Base-by-base conservation (phyloP, 2,113 vertebrate species). In the Mobula hypostoma region DNA sequence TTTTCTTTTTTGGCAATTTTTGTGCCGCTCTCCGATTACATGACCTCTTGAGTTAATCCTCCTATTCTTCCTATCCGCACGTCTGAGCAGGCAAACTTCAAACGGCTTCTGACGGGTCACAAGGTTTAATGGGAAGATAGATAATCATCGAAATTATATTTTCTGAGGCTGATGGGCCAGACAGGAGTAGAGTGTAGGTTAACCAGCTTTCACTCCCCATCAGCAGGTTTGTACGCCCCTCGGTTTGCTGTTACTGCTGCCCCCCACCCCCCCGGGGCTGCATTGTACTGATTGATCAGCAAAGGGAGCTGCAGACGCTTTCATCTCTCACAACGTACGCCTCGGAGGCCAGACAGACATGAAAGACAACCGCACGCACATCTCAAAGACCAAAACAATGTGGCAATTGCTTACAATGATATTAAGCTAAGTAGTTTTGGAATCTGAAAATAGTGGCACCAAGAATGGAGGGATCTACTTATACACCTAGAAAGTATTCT, bases 111-210 rank as follows among this genome's bases (percentile, higher is more conserved):
- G 76, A 95, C 95, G 95, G 96, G 97, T 98, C 97, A 98, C 96
- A 96, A 96, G 97, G 96, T 96, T 97, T 97, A 96, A 96, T 96
- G 95, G 96, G 96, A 95, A 95, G 90, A 94, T 94, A 96, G 96
- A 97, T 97, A 98, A 98, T 98, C 97, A 97, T 97, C 96, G 97
- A 96, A 97, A 98, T 98, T 97, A 97, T 96, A 96, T 95, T 96
- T 97, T 48, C 95, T 96, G 95, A 95, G 95, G 94, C 96, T 98
- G 97, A 98, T 96, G 97, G 95, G 95, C 95, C 95, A 96, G 97
- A 97, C 97, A 97, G 96, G 96, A 95, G 96, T 95, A 95, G 95
- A 97, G 95, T 94, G 94, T 95, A 95, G 96, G 96, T 96, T 96
- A 95, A 95, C 96, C 96, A 96, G 96, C 95, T 95, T 95, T 97